Evolutionary conservation across 2,888 invertebrate species (phyloP).

Genomic region (Ditula angustiorana): DNA sequence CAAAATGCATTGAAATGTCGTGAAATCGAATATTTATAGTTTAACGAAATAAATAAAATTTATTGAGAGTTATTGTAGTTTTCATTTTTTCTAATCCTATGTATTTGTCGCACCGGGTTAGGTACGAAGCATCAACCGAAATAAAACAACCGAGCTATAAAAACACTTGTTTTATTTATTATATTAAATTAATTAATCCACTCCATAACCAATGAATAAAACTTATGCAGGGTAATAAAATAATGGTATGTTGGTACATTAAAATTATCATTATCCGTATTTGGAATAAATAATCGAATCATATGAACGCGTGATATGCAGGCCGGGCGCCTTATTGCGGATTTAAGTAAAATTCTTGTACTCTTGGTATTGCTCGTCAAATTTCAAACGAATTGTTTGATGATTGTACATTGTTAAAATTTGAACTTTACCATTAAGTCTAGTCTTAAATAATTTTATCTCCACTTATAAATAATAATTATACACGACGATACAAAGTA

Average conservation of each 20-base stretch:
- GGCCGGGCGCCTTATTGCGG: slow-evolving; percentile 61
- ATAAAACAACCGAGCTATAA: slow-evolving; percentile 48
- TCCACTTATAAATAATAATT: slow-evolving; percentile 43
- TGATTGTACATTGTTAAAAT: slow-evolving; percentile 62
- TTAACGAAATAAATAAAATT: slow-evolving; percentile 32
- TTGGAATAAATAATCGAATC: slow-evolving; percentile 60
- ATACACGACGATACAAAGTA: slow-evolving; percentile 41
- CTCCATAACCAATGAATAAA: slow-evolving; percentile 73
- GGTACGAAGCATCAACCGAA: slow-evolving; percentile 21
- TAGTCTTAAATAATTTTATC: slow-evolving; percentile 53
- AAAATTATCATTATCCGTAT: slow-evolving; percentile 53
- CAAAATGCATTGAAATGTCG: slow-evolving; percentile 1
- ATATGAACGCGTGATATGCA: slow-evolving; percentile 63
- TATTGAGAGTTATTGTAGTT: slow-evolving; percentile 30
- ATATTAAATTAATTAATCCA: slow-evolving; percentile 67
- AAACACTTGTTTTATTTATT: slow-evolving; percentile 55
- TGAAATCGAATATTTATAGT: slow-evolving; percentile 26
- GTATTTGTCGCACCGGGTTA: neutral
- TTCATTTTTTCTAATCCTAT: neutral
- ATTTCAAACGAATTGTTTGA: slow-evolving; percentile 60
- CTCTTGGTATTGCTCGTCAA: slow-evolving; percentile 72
- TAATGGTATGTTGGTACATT: slow-evolving; percentile 55
- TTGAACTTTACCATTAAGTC: slow-evolving; percentile 62
- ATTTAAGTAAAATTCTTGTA: slow-evolving; percentile 65
- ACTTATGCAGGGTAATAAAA: slow-evolving; percentile 69